phyloP scores from a whole-genome alignment of 2,113 vertebrate species.

The Aramus guarauna region DNA sequence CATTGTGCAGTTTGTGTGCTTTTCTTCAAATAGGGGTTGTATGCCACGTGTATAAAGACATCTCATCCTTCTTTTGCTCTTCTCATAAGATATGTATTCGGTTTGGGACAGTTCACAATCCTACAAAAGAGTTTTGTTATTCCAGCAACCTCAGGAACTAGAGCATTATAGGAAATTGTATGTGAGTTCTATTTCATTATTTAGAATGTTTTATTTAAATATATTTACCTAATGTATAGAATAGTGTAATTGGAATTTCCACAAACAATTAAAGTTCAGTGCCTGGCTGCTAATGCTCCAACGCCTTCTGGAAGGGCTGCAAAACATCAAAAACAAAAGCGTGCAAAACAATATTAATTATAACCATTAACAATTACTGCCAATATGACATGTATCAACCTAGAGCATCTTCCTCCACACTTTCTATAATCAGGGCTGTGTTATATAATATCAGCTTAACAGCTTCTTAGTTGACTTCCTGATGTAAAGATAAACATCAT shows the following conservation, averaged over 20 bases:
- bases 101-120: not conserved
- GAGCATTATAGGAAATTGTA: not conserved
- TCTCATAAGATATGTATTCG: not conserved
- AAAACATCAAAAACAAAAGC: not conserved
- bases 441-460: constrained; percentile 62
- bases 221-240: not conserved
- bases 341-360: not conserved
- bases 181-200: not conserved
- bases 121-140: not conserved
- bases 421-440: constrained; percentile 23
- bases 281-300: not conserved
- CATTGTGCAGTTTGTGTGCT: constrained; percentile 1
- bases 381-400: not conserved
- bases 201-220: not conserved
- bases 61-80: not conserved
- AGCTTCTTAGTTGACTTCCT: constrained; percentile 59
- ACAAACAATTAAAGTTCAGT: not conserved
- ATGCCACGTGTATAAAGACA: not conserved
- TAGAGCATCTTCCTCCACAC: constrained; percentile 38
- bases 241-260: not conserved
- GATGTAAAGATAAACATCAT: constrained; percentile 64
- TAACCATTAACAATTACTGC: not conserved
- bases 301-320: not conserved
- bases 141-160: not conserved
- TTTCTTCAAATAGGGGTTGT: not conserved